Evolutionary conservation across 2,113 vertebrate genomes (phyloP).

Genomic region (Aegithalos caudatus): DNA sequence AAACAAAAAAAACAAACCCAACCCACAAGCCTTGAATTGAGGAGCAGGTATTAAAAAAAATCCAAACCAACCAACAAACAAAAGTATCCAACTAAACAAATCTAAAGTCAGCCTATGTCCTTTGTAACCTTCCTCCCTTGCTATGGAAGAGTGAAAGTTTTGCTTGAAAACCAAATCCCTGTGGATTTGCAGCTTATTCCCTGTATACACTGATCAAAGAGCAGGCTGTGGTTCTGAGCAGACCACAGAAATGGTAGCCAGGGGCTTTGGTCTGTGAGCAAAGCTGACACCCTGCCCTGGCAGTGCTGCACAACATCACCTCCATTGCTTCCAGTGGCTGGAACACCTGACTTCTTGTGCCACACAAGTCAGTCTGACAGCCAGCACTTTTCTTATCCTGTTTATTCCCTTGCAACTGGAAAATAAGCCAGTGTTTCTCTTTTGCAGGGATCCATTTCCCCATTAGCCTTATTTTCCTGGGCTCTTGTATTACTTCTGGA

Average conservation of each 20-base stretch:
- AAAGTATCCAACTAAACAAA: neutral
- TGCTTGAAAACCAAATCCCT: neutral
- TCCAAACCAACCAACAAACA: neutral
- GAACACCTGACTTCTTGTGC: neutral
- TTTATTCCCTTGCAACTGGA: neutral
- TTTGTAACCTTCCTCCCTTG: neutral
- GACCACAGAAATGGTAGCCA: neutral
- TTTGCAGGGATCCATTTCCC: neutral
- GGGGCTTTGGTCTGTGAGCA: neutral
- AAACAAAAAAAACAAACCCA: no score
- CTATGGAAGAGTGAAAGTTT: neutral
- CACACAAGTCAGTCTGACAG: neutral
- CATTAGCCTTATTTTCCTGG: neutral
- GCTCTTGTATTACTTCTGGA: neutral
- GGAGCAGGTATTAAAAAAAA: neutral
- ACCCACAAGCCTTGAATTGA: no score
- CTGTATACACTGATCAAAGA: neutral
- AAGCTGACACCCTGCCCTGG: neutral
- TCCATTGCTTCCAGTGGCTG: neutral
- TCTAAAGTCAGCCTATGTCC: neutral
- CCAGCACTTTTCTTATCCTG: neutral
- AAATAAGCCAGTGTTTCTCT: neutral
- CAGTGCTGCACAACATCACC: rapidly evolving
- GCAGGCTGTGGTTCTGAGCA: neutral
- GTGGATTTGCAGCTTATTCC: neutral